Percentiles rank a stretch among this genome's conserved stretches.
Evolutionary conservation across 2,113 vertebrate species (phyloP).

Genomic region (Columba janthina): DNA sequence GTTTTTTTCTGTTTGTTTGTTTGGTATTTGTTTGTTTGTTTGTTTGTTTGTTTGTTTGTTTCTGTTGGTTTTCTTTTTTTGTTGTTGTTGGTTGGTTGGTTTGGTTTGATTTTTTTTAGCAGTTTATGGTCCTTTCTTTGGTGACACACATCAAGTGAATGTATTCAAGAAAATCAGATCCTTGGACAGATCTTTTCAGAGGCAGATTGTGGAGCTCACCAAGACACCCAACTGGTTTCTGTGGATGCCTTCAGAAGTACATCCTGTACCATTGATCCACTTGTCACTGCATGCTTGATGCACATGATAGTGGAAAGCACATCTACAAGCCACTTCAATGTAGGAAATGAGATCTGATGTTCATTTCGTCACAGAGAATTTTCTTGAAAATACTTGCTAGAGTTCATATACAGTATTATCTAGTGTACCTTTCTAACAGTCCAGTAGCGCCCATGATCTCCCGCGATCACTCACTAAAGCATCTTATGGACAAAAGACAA

Average conservation of each 20-base stretch:
- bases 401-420: not conserved
- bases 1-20: too few species aligned
- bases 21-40: too few species aligned
- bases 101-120: not conserved
- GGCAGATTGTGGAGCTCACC: not conserved
- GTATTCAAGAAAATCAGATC: not conserved
- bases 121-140: not conserved
- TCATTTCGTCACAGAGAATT: not conserved
- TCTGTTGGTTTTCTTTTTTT: not conserved
- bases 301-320: not conserved
- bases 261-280: not conserved
- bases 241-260: not conserved
- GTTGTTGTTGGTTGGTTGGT: too few species aligned
- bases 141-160: not conserved
- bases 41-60: too few species aligned
- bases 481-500: not conserved
- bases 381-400: not conserved
- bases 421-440: not conserved
- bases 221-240: not conserved
- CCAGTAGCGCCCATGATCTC: not conserved
- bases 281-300: rapidly evolving
- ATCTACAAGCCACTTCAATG: not conserved
- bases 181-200: not conserved
- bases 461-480: not conserved
- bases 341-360: not conserved